These are phyloP conservation scores for Gulo gulo DNA, from an alignment of 2,113 vertebrate species.

Conservation along the genomic window DNA sequence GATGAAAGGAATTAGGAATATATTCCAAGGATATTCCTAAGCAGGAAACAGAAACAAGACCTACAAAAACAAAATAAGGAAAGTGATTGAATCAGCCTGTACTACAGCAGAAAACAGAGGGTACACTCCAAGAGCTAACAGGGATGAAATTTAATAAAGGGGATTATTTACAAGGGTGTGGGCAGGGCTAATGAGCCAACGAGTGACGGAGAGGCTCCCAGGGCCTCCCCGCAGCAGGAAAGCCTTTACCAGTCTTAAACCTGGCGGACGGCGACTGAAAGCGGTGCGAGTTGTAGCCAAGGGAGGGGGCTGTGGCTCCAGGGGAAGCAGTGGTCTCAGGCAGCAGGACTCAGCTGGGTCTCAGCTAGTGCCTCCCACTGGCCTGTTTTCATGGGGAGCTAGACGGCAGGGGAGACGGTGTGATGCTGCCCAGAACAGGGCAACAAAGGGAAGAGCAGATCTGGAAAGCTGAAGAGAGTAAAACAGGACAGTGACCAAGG, in stretches of 20 bases:
- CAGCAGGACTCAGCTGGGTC: not conserved
- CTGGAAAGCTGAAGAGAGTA: not conserved
- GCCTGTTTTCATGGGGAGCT: not conserved
- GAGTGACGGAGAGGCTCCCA: not conserved
- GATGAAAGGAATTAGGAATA: not conserved
- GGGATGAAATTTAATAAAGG: not conserved
- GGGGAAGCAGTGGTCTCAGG: not conserved
- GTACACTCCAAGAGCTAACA: not conserved
- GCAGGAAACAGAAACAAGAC: not conserved
- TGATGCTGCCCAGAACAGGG: not conserved
- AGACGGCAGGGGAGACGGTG: not conserved
- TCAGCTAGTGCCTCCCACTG: not conserved
- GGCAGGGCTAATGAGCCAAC: not conserved
- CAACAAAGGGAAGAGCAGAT: not conserved
- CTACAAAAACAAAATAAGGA: conserved; percentile 13
- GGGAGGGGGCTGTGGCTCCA: not conserved
- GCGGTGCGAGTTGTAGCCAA: not conserved
- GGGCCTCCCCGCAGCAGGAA: not conserved
- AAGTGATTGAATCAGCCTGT: not conserved
- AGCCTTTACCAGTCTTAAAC: not conserved
- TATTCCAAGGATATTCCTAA: not conserved
- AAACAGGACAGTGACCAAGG: not conserved
- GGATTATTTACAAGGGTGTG: not conserved
- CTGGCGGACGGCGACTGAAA: not conserved
- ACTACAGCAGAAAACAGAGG: not conserved